Evolutionary conservation across 2,113 vertebrate genomes (phyloP).

Genomic region (Chaetops frenatus): DNA sequence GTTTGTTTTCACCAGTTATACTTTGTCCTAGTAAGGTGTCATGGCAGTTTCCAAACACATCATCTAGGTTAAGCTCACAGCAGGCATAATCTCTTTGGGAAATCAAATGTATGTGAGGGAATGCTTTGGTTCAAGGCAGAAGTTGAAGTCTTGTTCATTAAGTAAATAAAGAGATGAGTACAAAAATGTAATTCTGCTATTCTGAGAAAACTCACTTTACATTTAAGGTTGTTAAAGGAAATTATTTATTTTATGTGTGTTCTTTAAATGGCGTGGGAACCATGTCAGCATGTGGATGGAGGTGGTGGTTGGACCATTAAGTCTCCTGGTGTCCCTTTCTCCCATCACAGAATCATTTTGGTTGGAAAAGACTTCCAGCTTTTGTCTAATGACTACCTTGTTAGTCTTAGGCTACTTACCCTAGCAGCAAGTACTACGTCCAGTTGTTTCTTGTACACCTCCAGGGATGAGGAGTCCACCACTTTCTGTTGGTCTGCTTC

Average conservation of each 20-base stretch:
- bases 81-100: background rate
- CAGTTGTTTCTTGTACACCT: background rate
- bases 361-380: background rate
- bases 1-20: background rate
- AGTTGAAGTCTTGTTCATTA: background rate
- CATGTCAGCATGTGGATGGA: background rate
- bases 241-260: background rate
- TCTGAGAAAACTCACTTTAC: background rate
- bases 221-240: background rate
- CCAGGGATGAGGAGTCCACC: background rate
- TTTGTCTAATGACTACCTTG: background rate
- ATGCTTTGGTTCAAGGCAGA: background rate
- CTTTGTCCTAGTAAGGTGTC: background rate
- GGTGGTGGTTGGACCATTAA: rapidly evolving
- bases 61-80: background rate
- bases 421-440: background rate
- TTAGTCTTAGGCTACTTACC: no score
- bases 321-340: background rate
- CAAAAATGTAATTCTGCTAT: background rate
- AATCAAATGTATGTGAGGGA: background rate
- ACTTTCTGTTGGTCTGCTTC: background rate
- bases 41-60: background rate
- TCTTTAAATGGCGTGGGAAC: background rate
- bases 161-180: background rate
- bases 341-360: background rate